Conservation (phyloP, 2,888 invertebrate species). For the Andrena trimmerana region DNA sequence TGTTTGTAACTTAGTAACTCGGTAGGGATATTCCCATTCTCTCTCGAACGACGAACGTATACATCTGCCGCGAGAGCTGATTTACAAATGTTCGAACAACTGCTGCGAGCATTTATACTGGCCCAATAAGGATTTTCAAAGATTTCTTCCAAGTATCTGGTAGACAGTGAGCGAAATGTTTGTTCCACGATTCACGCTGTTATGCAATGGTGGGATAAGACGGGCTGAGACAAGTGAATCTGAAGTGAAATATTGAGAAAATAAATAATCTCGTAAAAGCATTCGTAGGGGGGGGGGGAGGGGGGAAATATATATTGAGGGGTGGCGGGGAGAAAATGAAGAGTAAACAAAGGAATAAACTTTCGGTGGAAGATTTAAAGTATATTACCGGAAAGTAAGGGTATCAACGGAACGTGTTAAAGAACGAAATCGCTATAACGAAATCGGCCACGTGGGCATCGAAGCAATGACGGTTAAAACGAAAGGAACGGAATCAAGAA, state of each 20-base stretch:
- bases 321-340: too few relatives aligned
- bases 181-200: constrained; percentile 35
- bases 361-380: neutral
- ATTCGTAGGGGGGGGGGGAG: neutral
- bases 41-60: neutral
- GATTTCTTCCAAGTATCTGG: constrained; percentile 26
- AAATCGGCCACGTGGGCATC: neutral
- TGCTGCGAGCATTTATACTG: constrained; percentile 28
- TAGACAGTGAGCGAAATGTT: constrained; percentile 48
- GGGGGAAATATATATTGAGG: neutral
- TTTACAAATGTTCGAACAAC: constrained; percentile 9
- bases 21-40: constrained; percentile 33
- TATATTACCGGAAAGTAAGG: neutral
- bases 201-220: constrained; percentile 32
- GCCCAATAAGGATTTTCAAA: constrained; percentile 11
- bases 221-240: constrained; percentile 58
- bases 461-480: neutral
- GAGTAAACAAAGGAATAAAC: neutral
- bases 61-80: constrained; percentile 10
- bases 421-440: neutral
- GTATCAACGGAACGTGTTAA: neutral
- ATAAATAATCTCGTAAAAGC: neutral
- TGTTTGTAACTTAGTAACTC: constrained; percentile 75
- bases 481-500: constrained; percentile 8
- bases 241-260: constrained; percentile 50